Evolutionary conservation across 1,140 invertebrate species (phyloP), one percentile per base, ranked within the genome.

Genomic region (Caenorhabditis latens): DNA sequence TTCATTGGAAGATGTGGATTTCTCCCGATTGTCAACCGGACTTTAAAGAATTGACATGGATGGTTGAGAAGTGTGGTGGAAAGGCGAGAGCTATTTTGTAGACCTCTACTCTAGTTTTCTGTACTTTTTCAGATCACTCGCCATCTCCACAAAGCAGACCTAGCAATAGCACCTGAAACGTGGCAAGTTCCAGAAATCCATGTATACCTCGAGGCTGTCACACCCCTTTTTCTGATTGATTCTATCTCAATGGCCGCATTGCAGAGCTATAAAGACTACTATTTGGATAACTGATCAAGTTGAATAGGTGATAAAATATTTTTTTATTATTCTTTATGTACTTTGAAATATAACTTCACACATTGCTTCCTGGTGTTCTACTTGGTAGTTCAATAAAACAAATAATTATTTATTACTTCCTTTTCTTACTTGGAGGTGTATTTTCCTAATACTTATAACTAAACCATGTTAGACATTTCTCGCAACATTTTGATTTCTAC

Each of bases 1-100:
- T 79, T n/a, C 43, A 79, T 24, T 50, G n/a, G n/a, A 79, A 14
- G 13, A 79, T 79, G 71, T 79, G 71, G 71, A 79, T 79, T 24
- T 42, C 71, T 3, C 46, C 71, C 8, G 71, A 79, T 21, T 79
- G 71, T 14, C 21, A n/a, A 13, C 71, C 71, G 0, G 46, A 48
- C 9, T n/a, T 46, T 2, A 42, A n/a, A 21, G 46, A 79, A 2
- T 24, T 79, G n/a, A 21, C 71, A 11, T 79, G 71, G 71, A 79
- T 79, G 71, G 21, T 79, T 7, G 19, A 79, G n/a, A 79, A 79
- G 14, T 79, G 71, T 53, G 71, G 71, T 32, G 71, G 71, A 50
- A 79, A 79, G n/a, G 71, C 50, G 19, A 40, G 21, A 11, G 32
- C 32, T 32, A 32, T 32, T 32, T 32, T 21, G 11, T 4, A 32